These are phyloP conservation scores for Anguilla obscura DNA, from an alignment of 2,797 vertebrate genomes.

Conservation along the genomic window DNA sequence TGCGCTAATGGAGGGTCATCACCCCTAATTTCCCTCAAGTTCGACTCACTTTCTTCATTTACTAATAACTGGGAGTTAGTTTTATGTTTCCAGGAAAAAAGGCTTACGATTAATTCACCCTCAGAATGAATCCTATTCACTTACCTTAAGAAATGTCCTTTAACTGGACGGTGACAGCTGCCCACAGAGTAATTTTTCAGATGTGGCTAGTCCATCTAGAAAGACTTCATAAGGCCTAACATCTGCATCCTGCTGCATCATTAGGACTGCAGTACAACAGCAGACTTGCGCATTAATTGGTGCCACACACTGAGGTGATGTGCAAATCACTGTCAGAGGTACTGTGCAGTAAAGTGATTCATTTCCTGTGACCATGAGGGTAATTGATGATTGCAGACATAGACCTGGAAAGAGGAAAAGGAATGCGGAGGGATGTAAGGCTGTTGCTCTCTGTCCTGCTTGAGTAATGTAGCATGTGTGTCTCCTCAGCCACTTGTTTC, in stretches of 20 bases:
- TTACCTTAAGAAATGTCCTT: neutral
- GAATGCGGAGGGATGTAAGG: neutral
- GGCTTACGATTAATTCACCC: neutral
- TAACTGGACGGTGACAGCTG: neutral
- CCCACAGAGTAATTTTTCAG: neutral
- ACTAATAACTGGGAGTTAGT: neutral
- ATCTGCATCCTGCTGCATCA: neutral
- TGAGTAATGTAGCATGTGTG: neutral
- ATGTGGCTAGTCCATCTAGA: neutral
- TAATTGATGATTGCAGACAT: neutral
- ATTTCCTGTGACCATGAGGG: neutral
- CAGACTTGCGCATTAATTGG: neutral
- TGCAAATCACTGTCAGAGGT: neutral
- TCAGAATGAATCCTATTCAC: neutral
- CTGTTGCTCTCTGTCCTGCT: neutral
- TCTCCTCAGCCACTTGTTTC: neutral
- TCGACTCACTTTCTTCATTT: neutral
- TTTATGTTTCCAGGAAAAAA: constrained; percentile 9
- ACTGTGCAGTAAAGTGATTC: neutral
- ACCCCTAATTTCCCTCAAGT: neutral
- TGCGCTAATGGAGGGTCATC: neutral
- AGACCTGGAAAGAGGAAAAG: neutral
- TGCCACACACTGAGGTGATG: neutral
- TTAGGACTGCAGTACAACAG: neutral
- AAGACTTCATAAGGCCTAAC: neutral